phyloP scores from a whole-genome alignment of 2,113 vertebrate genomes.

The cattle (Bos taurus) region DNA sequence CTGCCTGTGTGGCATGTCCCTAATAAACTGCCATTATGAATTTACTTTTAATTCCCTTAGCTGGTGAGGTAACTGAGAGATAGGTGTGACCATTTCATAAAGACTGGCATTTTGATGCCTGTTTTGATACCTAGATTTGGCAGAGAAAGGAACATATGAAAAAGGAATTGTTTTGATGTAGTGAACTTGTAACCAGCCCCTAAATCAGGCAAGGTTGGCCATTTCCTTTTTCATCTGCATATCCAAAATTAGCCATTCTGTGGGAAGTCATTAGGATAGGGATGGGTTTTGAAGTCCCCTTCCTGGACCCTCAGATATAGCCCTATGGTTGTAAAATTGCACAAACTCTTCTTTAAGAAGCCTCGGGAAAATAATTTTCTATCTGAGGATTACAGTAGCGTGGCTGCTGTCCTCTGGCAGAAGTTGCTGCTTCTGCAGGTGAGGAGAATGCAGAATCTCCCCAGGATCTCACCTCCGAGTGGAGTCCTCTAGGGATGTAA shows the following conservation, averaged over 20 bases:
- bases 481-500: constrained; percentile 56
- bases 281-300: constrained; percentile 75
- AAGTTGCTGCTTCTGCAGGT: constrained; percentile 33
- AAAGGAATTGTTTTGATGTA: constrained; percentile 76
- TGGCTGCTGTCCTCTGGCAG: constrained; percentile 52
- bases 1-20: constrained; percentile 66
- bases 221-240: constrained; percentile 71
- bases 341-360: constrained; percentile 68
- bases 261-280: constrained; percentile 75
- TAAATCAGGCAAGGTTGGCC: constrained; percentile 74
- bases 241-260: constrained; percentile 73
- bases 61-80: constrained; percentile 80
- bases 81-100: constrained; percentile 84
- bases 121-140: constrained; percentile 60
- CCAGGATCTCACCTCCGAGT: constrained; percentile 61
- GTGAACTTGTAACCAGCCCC: constrained; percentile 73
- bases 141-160: constrained; percentile 75
- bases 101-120: constrained; percentile 79
- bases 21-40: constrained; percentile 75
- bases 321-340: constrained; percentile 58
- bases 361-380: constrained; percentile 67
- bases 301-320: constrained; percentile 69
- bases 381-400: constrained; percentile 27
- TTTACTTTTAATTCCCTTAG: constrained; percentile 78
- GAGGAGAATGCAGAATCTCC: constrained; percentile 46